These are phyloP conservation scores for Halocaridina rubra DNA, from an alignment of 2,888 invertebrate genomes.

Conservation along the genomic window DNA sequence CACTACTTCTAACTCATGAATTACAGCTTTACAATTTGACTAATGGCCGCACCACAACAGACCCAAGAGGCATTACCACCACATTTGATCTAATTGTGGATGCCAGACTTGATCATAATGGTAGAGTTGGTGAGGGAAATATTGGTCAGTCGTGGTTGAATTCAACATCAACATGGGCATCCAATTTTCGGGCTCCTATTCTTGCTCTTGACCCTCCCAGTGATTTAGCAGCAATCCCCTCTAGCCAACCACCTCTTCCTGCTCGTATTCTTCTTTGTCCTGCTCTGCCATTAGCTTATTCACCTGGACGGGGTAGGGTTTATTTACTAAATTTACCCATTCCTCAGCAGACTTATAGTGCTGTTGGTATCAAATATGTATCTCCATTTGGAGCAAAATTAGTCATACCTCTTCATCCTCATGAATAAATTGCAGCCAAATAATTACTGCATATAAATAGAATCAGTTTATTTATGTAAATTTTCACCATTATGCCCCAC, in stretches of 20 bases:
- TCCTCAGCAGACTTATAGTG: constrained; percentile 80
- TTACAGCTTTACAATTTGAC: constrained; percentile 77
- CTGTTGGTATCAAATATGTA: constrained; percentile 81
- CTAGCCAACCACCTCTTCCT: constrained; percentile 71
- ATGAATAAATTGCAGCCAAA: too few species aligned
- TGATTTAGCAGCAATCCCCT: constrained; percentile 71
- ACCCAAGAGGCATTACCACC: constrained; percentile 57
- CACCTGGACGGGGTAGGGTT: constrained; percentile 77
- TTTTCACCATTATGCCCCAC: too few species aligned
- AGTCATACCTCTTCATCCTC: constrained; percentile 78
- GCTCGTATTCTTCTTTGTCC: constrained; percentile 80
- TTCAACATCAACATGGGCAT: constrained; percentile 77
- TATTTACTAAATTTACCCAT: constrained; percentile 88
- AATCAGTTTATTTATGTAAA: too few species aligned
- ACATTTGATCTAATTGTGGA: constrained; percentile 73
- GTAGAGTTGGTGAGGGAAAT: constrained; percentile 61
- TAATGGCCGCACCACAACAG: constrained; percentile 66
- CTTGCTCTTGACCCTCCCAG: constrained; percentile 81
- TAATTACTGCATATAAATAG: too few species aligned
- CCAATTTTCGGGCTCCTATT: constrained; percentile 78
- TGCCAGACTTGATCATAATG: constrained; percentile 70
- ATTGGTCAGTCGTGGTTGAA: constrained; percentile 69
- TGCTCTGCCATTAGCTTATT: constrained; percentile 77
- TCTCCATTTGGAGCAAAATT: constrained; percentile 88
- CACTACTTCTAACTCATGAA: constrained; percentile 72